Evolutionary conservation across 2,113 vertebrate genomes (phyloP).

Genomic region (Naja naja): DNA sequence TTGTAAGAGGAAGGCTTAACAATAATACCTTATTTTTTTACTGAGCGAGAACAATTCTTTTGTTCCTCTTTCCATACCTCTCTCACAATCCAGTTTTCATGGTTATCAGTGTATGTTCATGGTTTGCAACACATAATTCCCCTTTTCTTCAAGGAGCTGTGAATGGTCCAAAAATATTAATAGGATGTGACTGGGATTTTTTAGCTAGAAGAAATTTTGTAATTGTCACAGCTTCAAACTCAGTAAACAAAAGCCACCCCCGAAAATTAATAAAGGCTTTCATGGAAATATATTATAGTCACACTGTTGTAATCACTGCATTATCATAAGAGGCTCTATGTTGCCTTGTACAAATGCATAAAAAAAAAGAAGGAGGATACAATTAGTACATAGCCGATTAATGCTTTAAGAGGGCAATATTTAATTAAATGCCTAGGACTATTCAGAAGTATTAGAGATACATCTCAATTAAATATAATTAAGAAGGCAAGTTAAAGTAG

Average conservation of each 20-base stretch:
- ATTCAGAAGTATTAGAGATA: slow-evolving; percentile 14
- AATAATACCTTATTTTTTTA: background rate
- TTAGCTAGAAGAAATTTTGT: slow-evolving; percentile 13
- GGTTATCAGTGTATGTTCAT: background rate
- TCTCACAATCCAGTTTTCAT: background rate
- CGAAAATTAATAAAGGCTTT: slow-evolving; percentile 3
- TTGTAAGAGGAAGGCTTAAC: background rate
- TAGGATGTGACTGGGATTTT: background rate
- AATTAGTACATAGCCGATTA: slow-evolving; percentile 14
- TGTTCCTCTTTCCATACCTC: background rate
- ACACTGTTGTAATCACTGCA: background rate
- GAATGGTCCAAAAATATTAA: background rate
- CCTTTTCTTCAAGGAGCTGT: background rate
- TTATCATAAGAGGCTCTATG: background rate
- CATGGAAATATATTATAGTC: background rate
- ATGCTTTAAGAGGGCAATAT: slow-evolving; percentile 7
- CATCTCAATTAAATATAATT: slow-evolving; percentile 2
- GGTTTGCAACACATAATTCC: background rate
- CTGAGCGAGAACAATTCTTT: background rate
- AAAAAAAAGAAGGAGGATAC: background rate
- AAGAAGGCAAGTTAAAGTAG: background rate
- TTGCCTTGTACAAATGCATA: background rate
- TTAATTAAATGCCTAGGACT: slow-evolving; percentile 10
- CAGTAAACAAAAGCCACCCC: background rate
- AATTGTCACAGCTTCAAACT: background rate